phyloP scores from a whole-genome alignment of 1,140 invertebrate species.

The Zaprionus inermis region DNA sequence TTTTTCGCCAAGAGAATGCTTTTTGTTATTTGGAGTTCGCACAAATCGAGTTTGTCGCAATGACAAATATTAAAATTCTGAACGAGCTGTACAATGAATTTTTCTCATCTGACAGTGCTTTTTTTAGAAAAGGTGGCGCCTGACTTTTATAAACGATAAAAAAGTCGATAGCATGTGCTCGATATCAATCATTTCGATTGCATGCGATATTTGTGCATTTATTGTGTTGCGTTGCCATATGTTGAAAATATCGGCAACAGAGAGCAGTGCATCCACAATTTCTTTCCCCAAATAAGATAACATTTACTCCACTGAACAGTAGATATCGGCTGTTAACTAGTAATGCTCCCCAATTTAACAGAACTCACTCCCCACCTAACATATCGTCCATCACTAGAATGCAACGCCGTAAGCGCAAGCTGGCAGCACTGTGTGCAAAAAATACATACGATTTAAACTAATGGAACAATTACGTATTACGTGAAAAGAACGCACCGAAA shows the following conservation, averaged over 20 bases:
- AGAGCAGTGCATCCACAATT: neutral
- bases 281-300: neutral
- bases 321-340: neutral
- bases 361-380: slow-evolving; percentile 4
- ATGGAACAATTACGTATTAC: slow-evolving; percentile 79
- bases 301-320: neutral
- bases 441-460: slow-evolving; percentile 80
- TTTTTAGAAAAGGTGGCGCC: neutral
- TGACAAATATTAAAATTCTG: slow-evolving; percentile 5
- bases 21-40: neutral
- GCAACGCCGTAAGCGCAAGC: slow-evolving; percentile 55
- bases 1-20: slow-evolving; percentile 2
- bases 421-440: slow-evolving; percentile 70
- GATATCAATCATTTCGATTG: neutral
- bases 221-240: slow-evolving; percentile 12
- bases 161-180: neutral
- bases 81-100: neutral
- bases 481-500: slow-evolving; percentile 74
- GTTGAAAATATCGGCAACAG: neutral
- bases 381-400: slow-evolving; percentile 40
- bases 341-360: slow-evolving; percentile 21
- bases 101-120: neutral
- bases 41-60: slow-evolving; percentile 1
- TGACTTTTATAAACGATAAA: neutral
- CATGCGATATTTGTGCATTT: neutral